Evolutionary conservation across 2,797 vertebrate species (phyloP).

Genomic region (Sebastiscus albofasciatus): DNA sequence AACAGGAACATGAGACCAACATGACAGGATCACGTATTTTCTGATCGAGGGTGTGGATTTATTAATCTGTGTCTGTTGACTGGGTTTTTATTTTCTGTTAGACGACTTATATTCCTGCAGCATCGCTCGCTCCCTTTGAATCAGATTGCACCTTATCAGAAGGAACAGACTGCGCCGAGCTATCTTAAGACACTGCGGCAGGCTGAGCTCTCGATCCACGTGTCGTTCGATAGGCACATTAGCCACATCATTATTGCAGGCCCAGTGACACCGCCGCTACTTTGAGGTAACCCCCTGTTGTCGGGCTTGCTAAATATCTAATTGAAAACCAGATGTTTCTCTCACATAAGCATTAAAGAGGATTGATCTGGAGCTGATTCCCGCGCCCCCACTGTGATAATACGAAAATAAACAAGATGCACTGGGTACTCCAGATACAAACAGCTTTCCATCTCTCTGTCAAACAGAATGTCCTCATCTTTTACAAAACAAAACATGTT

Average conservation of each 20-base stretch:
- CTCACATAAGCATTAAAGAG: conserved; percentile 67
- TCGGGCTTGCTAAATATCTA: conserved; percentile 66
- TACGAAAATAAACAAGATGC: conserved; percentile 61
- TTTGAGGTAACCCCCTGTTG: conserved; percentile 63
- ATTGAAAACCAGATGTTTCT: conserved; percentile 77
- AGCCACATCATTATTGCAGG: conserved; percentile 73
- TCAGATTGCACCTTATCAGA: conserved; percentile 82
- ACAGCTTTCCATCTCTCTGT: conserved; percentile 15
- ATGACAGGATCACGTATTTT: conserved; percentile 56
- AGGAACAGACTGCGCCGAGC: conserved; percentile 68
- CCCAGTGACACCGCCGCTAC: conserved; percentile 57
- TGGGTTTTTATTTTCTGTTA: conserved; percentile 70
- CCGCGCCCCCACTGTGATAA: conserved; percentile 52
- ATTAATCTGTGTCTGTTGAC: conserved; percentile 71
- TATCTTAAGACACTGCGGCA: conserved; percentile 73
- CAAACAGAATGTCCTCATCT: conserved; percentile 12
- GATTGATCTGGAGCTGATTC: conserved; percentile 69
- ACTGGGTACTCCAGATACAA: conserved; percentile 12
- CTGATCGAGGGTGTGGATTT: conserved; percentile 64
- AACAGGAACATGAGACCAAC: conserved; percentile 58
- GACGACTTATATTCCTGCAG: conserved; percentile 68
- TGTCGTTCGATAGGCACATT: conserved; percentile 76
- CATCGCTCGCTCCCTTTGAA: conserved; percentile 66
- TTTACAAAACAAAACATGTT: not conserved
- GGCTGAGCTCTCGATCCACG: conserved; percentile 70